Evolutionary conservation across 1,140 invertebrate genomes (phyloP), one percentile per base, ranked within the genome.

Genomic region (Heliconius hermathena): DNA sequence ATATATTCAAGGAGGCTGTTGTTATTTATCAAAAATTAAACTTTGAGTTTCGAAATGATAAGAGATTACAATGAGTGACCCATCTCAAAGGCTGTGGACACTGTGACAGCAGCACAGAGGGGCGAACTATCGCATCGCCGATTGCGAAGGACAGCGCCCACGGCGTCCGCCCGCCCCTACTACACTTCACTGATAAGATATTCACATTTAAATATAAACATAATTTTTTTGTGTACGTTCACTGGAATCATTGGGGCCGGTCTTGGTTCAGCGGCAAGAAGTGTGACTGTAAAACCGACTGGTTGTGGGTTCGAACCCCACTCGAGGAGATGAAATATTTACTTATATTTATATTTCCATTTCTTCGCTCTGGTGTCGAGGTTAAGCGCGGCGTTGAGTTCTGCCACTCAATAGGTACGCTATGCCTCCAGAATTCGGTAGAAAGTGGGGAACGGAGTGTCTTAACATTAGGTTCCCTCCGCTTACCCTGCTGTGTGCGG

Each of bases 61-160:
- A 76, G 78, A 11, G 70, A 71, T 29, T 38, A 73, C 80, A 79
- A 79, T 57, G 49, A 79, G 79, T 78, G 82, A 84, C 82, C 79
- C 82, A 83, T 84, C 84, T 84, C 80, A 71, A 76, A 77, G 78
- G 60, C 79, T 74, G 72, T 78, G 80, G 81, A 83, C 82, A 89
- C 87, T 86, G 82, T 90, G 88, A 87, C 88, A 91, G 80, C 71
- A 73, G 60, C 26, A 66, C 57, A 66, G 60, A 66, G 26, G 26
- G 29, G 49, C 71, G 77, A 71, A 81, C 78, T 91, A 89, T 88
- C 89, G 85, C 83, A 84, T 84, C 80, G 85, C 83, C 85, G 84
- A 82, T 85, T 85, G 87, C 87, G 90, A 93, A 90, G 91, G 90
- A 87, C 90, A 88, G 74, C 89, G 87, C 91, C 91, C 85, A 90